phyloP scores from a whole-genome alignment of 2,797 vertebrate genomes.

The Garrulus glandarius region DNA sequence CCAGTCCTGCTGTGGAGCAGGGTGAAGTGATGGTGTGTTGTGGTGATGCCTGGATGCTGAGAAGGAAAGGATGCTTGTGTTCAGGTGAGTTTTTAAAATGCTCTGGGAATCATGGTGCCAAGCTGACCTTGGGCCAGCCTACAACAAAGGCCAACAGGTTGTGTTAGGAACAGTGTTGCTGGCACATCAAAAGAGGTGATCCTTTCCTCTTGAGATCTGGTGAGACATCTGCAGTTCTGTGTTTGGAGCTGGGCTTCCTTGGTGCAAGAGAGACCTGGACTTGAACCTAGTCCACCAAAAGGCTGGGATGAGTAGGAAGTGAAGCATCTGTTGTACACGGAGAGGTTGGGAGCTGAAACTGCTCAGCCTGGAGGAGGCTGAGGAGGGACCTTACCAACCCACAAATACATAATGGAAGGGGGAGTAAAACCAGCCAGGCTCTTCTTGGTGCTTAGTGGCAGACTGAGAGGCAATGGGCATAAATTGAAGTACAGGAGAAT shows the following conservation, averaged over 20 bases:
- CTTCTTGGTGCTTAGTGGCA: not conserved
- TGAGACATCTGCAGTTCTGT: not conserved
- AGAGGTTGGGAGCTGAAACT: not conserved
- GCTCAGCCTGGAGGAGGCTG: not conserved
- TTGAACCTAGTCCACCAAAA: not conserved
- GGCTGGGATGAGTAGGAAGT: not conserved
- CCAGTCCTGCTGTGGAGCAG: not conserved
- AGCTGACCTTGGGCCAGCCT: not conserved
- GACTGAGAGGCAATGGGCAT: not conserved
- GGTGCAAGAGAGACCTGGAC: rapidly evolving
- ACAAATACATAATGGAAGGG: rapidly evolving
- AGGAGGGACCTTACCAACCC: rapidly evolving
- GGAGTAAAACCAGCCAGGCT: not conserved
- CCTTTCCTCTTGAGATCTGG: not conserved
- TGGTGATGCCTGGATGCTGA: not conserved
- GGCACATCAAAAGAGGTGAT: rapidly evolving
- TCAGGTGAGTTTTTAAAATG: not conserved
- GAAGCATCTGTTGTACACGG: not conserved
- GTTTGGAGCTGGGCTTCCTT: not conserved
- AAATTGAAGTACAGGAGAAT: not conserved
- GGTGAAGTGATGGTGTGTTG: too few relatives aligned
- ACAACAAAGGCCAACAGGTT: rapidly evolving
- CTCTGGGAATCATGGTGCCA: rapidly evolving
- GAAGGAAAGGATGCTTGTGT: too few relatives aligned
- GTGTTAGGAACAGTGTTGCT: not conserved